Evolutionary conservation across 2,113 vertebrate genomes (phyloP).

Genomic region (Cettia cetti): DNA sequence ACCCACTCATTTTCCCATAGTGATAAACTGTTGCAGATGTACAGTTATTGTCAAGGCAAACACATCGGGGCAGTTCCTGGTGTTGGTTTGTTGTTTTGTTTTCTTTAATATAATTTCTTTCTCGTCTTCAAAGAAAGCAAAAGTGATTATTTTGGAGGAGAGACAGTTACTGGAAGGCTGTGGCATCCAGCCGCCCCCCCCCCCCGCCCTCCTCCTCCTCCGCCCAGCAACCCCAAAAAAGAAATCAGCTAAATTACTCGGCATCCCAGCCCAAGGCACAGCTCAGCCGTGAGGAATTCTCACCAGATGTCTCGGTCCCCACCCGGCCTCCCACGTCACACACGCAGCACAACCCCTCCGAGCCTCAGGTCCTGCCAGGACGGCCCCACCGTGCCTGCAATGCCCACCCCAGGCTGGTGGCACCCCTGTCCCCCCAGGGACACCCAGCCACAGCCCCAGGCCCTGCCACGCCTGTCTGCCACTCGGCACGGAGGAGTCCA

Average conservation of each 20-base stretch:
- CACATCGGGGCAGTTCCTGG: neutral
- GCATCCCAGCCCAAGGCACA: slow-evolving; percentile 69
- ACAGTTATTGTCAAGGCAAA: slow-evolving; percentile 15
- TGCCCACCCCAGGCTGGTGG: neutral
- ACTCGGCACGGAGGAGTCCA: fast-evolving
- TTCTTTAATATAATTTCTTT: neutral
- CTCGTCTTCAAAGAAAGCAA: slow-evolving; percentile 56
- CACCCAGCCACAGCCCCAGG: neutral
- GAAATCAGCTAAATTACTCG: slow-evolving; percentile 64
- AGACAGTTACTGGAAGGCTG: slow-evolving; percentile 52
- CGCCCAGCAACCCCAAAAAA: slow-evolving; percentile 53
- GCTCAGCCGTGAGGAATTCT: slow-evolving; percentile 73
- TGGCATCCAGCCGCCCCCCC: neutral
- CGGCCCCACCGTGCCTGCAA: fast-evolving
- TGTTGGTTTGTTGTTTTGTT: neutral
- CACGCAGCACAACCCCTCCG: slow-evolving; percentile 32
- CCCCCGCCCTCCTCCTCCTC: neutral
- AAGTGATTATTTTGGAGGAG: slow-evolving; percentile 44
- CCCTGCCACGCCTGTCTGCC: fast-evolving
- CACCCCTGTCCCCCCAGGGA: neutral
- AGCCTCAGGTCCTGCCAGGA: neutral
- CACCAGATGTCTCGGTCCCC: slow-evolving; percentile 67
- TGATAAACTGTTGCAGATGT: slow-evolving; percentile 70
- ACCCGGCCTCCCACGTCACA: slow-evolving; percentile 54
- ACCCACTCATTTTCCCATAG: slow-evolving; percentile 20